Base-by-base conservation (phyloP, 1,140 invertebrate species). In the Nymphalis io region DNA sequence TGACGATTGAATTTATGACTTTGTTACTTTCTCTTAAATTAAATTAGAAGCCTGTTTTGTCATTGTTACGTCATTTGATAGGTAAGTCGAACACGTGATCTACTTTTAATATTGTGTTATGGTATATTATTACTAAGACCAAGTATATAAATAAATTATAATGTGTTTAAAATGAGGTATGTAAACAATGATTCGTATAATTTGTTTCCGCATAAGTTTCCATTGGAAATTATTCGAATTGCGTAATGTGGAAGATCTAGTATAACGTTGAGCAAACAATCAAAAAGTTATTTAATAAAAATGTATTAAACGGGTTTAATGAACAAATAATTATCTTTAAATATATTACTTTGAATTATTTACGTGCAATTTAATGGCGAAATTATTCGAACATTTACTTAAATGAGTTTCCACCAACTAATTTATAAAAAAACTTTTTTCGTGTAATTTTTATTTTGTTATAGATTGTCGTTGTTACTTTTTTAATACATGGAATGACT, bases 1-100 rank as follows among this genome's bases (percentile, higher is more conserved):
- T 44, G 27, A 20, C 6, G 44, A 21, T 13, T 53, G 3, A 53
- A 55, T 55, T 55, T 27, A 55, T 3, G 53, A 33, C 27, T 51
- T 46, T 55, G 66, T 55, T 27, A 68, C 66, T 68, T 68, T 68
- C 59, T 60, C 46, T 68, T 68, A 21, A 23, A 65, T 55, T 23
- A 2, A n/a, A 60, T 55, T 67, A 40, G 23, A 20, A 53, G 48
- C 15, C 46, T 20, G 46, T 51, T 51, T 51, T 12, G 13, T 42
- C 15, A 44, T 13, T 33, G 27, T 68, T 55, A 55, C 66, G 59
- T 68, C 58, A 68, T 48, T 23, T 11, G 44, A 60, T 61, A 61
- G 66, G 66, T 68, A 59, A 68, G 64, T 62, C n/a, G 13, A 21
- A 40, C 33, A 53, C 61, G 51, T 63, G 61, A 63, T 53, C 33